Evolutionary conservation across 2,113 vertebrate genomes (phyloP), one percentile per base, ranked within the genome.

Genomic region (Taxidea taxus): DNA sequence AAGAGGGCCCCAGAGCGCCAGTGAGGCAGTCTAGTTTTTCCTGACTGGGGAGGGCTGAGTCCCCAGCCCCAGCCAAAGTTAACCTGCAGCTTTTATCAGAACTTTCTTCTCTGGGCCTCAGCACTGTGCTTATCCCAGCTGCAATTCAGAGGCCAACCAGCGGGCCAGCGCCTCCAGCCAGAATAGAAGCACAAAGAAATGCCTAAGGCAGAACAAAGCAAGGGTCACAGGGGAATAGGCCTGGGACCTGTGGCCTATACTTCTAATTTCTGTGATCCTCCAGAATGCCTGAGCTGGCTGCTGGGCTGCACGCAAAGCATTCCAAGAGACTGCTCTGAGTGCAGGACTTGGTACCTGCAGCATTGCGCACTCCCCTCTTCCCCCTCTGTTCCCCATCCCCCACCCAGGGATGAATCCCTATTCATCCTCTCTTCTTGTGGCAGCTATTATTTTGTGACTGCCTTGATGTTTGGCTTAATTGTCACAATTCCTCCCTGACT

Each of bases 131-230:
- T 21, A 18, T 4, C 18, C 7, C 0, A 4, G 47, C 31, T 77
- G 25, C 49, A 37, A 10, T 27, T 56, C 47, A 49, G 1, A 81
- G 1, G 74, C 42, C 14, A 1, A 47, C 20, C 34, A 84, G 20
- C 1, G 14, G 14, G 34, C 64, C 78, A 54, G 27, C 0, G 0
- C 8, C 25, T 39, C 51, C 18, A 9, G 29, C 7, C 7, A 34
- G 2, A 62, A 25, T 7, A n/a, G 12, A 23, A 34, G 7, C 21
- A 7, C 14, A 39, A 60, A 85, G 29, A 88, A 27, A 85, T 16
- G 10, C 34, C 56, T 23, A 9, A 10, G 25, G 34, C n/a, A 6
- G 7, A 37, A 42, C 3, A 58, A 77, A 82, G 44, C 29, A 42
- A 68, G 16, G 34, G 21, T n/a, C 70, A 1, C 0, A 39, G 49